Percentiles rank a stretch among this genome's conserved stretches.
Evolutionary conservation across 2,113 vertebrate species (phyloP).

Genomic region (Campylomormyrus tamandua): DNA sequence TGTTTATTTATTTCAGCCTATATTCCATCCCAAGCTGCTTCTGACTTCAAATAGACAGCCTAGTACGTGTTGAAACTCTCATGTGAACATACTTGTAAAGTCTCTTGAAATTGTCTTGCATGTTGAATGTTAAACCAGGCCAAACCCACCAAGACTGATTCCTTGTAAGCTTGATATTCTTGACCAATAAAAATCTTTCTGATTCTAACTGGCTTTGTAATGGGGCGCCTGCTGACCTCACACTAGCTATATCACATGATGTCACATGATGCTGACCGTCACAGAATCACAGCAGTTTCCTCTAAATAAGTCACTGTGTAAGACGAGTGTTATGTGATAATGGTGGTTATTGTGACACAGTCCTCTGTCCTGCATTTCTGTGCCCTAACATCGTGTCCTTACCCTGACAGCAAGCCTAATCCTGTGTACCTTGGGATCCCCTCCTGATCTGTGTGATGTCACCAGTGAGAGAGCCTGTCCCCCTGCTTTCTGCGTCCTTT

Average conservation of each 20-base stretch:
- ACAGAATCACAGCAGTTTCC: background rate
- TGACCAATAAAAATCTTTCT: background rate
- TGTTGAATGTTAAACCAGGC: background rate
- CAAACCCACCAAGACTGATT: background rate
- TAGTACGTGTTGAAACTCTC: background rate
- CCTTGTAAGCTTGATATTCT: background rate
- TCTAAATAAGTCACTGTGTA: background rate
- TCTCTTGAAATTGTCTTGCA: background rate
- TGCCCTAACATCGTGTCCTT: background rate
- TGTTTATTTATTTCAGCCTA: background rate
- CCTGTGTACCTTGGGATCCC: background rate
- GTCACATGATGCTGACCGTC: background rate
- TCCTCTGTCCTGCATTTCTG: background rate
- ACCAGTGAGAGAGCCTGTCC: slow-evolving; percentile 46
- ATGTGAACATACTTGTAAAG: background rate
- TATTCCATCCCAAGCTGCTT: background rate
- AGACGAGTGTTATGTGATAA: background rate
- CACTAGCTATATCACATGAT: too few relatives aligned
- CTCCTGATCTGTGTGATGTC: slow-evolving; percentile 45
- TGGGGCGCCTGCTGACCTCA: background rate
- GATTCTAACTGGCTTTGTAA: background rate
- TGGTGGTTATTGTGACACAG: background rate
- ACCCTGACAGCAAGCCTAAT: background rate
- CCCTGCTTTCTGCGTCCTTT: slow-evolving; percentile 43
- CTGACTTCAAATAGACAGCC: background rate